Conservation (phyloP, 1,140 invertebrate species). For the Bathynomus jamesi region DNA sequence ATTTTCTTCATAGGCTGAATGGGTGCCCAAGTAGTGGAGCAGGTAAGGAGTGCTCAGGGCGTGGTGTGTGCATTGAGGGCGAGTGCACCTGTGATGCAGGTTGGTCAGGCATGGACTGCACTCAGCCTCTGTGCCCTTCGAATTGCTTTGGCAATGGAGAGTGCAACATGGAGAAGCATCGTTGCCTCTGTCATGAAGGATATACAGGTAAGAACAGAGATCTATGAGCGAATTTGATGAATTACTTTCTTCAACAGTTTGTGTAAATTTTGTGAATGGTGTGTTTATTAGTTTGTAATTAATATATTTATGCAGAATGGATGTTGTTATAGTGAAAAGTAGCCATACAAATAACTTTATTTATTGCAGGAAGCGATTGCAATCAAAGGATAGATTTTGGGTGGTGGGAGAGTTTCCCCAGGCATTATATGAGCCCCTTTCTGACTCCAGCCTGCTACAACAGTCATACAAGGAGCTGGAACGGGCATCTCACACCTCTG, state of each 20-base stretch:
- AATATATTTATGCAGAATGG: no score
- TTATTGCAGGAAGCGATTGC: not conserved
- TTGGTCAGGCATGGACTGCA: not conserved
- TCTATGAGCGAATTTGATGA: no score
- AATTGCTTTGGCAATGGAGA: not conserved
- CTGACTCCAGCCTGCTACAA: not conserved
- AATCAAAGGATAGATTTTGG: not conserved
- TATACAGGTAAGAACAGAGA: not conserved
- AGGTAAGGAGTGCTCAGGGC: not conserved
- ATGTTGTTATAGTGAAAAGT: no score
- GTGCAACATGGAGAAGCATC: not conserved
- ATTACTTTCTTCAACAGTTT: no score
- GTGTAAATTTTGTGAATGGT: no score
- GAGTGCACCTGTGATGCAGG: not conserved
- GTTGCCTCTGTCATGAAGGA: not conserved
- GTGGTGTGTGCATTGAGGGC: not conserved
- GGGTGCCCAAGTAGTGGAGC: not conserved
- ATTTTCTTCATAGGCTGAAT: not conserved
- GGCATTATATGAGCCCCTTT: not conserved
- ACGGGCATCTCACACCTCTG: not conserved
- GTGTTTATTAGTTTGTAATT: no score
- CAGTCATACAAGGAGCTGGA: not conserved
- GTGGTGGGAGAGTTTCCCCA: not conserved
- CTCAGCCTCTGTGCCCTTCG: not conserved
- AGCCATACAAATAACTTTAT: not conserved